Conservation (phyloP, 2,797 vertebrate species). For the Phalanger gymnotis region DNA sequence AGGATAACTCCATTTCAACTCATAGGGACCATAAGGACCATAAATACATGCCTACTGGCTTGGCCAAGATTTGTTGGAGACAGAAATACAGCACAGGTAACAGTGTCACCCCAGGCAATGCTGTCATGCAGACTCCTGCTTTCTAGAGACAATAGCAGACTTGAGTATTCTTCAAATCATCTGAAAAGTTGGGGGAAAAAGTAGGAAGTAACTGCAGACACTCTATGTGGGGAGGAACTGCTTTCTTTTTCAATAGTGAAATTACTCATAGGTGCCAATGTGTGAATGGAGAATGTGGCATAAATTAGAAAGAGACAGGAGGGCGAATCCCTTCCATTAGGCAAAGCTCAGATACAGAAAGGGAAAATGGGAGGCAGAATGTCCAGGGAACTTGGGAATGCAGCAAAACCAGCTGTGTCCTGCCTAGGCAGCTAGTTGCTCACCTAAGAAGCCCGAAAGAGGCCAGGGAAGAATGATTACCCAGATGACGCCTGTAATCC, state of each 20-base stretch:
- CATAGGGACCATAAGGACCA: background rate
- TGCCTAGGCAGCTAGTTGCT: background rate
- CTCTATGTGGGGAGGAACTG: background rate
- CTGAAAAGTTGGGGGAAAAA: background rate
- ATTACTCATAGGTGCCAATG: background rate
- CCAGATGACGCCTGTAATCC: slow-evolving; percentile 32
- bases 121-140: background rate
- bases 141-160: background rate
- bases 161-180: background rate
- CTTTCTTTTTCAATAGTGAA: background rate
- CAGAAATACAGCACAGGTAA: background rate
- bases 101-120: background rate
- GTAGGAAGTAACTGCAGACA: rapidly evolving
- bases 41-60: background rate
- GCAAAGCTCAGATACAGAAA: background rate
- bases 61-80: background rate
- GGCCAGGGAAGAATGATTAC: slow-evolving; percentile 56
- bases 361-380: background rate
- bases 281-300: background rate
- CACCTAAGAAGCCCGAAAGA: slow-evolving; percentile 72
- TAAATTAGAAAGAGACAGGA: background rate
- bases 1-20: background rate
- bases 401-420: slow-evolving; percentile 58
- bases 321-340: background rate
- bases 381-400: background rate